Evolutionary conservation across 92 coral and sea anemone genomes (phyloP).

Genomic region (Actinernus sp.): DNA sequence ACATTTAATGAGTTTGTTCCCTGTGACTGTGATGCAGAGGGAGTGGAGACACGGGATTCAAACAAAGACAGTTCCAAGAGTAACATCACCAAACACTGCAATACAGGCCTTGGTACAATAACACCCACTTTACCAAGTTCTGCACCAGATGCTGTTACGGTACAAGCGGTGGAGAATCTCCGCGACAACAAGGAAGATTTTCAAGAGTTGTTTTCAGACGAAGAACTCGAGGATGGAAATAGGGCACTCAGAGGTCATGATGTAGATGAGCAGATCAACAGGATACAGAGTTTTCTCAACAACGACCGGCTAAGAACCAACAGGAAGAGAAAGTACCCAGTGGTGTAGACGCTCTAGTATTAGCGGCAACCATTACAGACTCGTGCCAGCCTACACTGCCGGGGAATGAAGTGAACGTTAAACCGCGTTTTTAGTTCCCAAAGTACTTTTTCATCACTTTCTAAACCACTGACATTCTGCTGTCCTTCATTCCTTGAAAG

Average conservation of each 20-base stretch:
- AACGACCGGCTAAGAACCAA: constrained; percentile 75
- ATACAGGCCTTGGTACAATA: background rate
- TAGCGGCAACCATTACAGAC: too few species aligned
- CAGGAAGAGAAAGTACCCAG: constrained; percentile 70
- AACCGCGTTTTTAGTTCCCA: background rate
- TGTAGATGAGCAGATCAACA: constrained; percentile 72
- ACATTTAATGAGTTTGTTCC: too few species aligned
- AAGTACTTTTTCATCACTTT: too few species aligned
- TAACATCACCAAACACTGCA: background rate
- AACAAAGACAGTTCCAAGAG: background rate
- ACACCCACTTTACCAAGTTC: background rate
- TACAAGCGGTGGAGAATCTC: background rate
- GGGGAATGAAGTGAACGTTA: too few species aligned
- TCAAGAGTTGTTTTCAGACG: constrained; percentile 75
- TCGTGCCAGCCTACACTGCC: too few species aligned
- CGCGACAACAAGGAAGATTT: background rate
- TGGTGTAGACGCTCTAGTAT: too few species aligned
- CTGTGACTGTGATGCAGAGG: too few species aligned
- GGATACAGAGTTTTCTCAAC: constrained; percentile 73
- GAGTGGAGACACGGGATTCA: background rate
- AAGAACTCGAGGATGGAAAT: constrained; percentile 37
- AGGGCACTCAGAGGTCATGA: constrained; percentile 35
- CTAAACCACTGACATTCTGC: too few species aligned
- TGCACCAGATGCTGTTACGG: too few species aligned
- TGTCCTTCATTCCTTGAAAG: too few species aligned